Percentiles rank a stretch among this genome's conserved stretches.
phyloP scores from a whole-genome alignment of 1,140 invertebrate genomes.

The Pogonomyrmex californicus region DNA sequence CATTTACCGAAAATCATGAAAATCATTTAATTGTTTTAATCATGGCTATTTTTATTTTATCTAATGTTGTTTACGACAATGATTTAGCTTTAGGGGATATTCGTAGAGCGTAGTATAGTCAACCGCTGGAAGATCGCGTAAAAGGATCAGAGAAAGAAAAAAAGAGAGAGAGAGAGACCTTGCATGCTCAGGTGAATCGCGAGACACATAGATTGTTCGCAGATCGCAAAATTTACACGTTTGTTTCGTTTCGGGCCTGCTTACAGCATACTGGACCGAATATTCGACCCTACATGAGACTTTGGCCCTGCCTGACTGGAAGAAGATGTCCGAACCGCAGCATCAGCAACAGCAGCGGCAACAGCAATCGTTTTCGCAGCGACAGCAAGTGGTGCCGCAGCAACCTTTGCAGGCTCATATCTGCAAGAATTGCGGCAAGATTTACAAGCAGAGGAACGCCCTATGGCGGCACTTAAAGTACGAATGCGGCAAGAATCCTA shows the following conservation, averaged over 20 bases:
- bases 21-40: slow-evolving; percentile 3
- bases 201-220: neutral
- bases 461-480: slow-evolving; percentile 86
- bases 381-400: neutral
- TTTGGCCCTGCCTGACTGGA: slow-evolving; percentile 12
- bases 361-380: slow-evolving; percentile 10
- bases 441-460: slow-evolving; percentile 86
- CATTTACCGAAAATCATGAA: neutral
- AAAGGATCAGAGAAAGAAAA: slow-evolving; percentile 13
- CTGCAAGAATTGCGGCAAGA: slow-evolving; percentile 77
- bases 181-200: slow-evolving; percentile 36
- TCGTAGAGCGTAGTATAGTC: slow-evolving; percentile 20
- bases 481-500: slow-evolving; percentile 88
- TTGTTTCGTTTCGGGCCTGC: slow-evolving; percentile 42
- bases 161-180: slow-evolving; percentile 11
- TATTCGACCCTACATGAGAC: slow-evolving; percentile 1
- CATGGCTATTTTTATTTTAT: neutral
- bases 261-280: slow-evolving; percentile 59
- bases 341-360: slow-evolving; percentile 26
- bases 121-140: slow-evolving; percentile 36
- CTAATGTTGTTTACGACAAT: neutral
- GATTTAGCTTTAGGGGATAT: neutral
- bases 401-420: slow-evolving; percentile 65
- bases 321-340: slow-evolving; percentile 17
- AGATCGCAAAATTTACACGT: slow-evolving; percentile 46